Base-by-base conservation (phyloP, 1,140 invertebrate species). In the Penaeus chinensis region DNA sequence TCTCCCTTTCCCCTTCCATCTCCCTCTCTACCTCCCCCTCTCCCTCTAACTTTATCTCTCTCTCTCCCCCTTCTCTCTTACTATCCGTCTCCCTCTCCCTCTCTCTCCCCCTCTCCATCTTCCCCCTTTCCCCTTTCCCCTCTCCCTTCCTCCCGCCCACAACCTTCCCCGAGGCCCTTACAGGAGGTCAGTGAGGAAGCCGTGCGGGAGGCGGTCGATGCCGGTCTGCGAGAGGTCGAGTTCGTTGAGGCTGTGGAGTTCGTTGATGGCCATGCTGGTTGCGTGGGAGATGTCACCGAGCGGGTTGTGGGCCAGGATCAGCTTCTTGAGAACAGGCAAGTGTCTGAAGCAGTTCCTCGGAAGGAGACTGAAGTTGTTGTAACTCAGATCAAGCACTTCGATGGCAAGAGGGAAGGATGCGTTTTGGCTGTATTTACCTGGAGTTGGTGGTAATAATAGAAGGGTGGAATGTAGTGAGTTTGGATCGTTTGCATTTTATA, bases 141-240 rank as follows among this genome's bases (percentile, higher is more conserved):
- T 16, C 54, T 54, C 11, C 54, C 54, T 16, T 8, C 47, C 11
- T 13, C 47, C 11, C 47, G 47, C 11, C 47, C 47, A 0, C 47
- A 7, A 4, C 47, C 11, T 47, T 13, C 7, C 47, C 32, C 32
- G 32, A 2, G 5, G 16, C n/a, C 10, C 60, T 37, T 27, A 87
- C 85, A 22, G 82, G 60, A 87, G 80, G 47, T 83, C 80, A 11
- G 85, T 61, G 42, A 87, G 80, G 69, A 87, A 87, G 42, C 82
- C 60, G 61, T 63, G 20, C 16, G 85, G 85, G 2, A 87, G 74
- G 11, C 85, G 66, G 32, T 78, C 27, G 27, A 87, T 24, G 0
- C 71, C 85, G 0, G 85, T 87, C 80, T 87, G 85, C 10, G 85
- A 87, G 60, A 87, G 81, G 61, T 87, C 85, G 20, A 87, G 80